Percentiles rank a stretch among this genome's conserved stretches.
Conservation (phyloP, 2,888 invertebrate species). For the Xylophagus ater region DNA sequence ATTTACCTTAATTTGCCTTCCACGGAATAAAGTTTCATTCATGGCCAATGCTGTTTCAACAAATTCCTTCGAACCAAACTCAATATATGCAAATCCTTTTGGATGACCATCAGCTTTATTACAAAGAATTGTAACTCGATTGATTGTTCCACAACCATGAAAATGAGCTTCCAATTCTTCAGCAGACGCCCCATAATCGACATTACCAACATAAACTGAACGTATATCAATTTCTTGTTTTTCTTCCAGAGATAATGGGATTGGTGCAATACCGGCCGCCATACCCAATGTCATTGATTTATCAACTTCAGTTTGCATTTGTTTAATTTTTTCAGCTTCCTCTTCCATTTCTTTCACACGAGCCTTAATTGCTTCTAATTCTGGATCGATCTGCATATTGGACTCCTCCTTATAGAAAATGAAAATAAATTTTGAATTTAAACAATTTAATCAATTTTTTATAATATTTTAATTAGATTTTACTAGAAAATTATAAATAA, state of each 20-base stretch:
- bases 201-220: conserved; percentile 91
- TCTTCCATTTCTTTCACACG: conserved; percentile 98
- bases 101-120: conserved; percentile 99
- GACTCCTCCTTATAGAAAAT: conserved; percentile 40
- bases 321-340: conserved; percentile 96
- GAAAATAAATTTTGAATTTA: conserved; percentile 8
- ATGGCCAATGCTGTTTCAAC: conserved; percentile 96
- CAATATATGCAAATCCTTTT: conserved; percentile 98
- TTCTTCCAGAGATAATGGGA: conserved; percentile 76
- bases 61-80: conserved; percentile 96
- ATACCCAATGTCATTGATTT: conserved; percentile 94
- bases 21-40: conserved; percentile 96
- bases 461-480: conserved; percentile 1
- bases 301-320: conserved; percentile 95
- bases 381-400: conserved; percentile 60
- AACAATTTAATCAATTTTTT: conserved; percentile 6
- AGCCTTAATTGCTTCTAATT: conserved; percentile 93
- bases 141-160: conserved; percentile 98
- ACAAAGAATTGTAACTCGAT: conserved; percentile 96
- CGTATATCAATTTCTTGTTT: conserved; percentile 95
- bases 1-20: conserved; percentile 96
- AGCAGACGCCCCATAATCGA: conserved; percentile 97
- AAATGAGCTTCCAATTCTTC: conserved; percentile 98
- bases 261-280: conserved; percentile 56
- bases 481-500: too few species aligned